Evolutionary conservation across 1,140 invertebrate genomes (phyloP), one percentile per base, ranked within the genome.

Genomic region (Lerema accius): DNA sequence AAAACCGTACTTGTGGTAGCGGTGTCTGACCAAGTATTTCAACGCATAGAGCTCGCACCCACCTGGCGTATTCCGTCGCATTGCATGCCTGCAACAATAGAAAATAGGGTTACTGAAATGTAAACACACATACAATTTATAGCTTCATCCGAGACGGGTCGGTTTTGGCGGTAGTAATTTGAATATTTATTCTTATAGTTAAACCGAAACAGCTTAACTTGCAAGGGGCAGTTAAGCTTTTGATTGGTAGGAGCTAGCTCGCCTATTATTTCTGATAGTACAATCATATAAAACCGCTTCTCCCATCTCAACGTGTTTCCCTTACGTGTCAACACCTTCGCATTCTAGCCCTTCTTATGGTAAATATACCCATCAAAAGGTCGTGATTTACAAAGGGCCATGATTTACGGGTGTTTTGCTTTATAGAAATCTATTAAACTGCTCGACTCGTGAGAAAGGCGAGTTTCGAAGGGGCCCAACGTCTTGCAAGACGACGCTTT

Each of bases 291-390:
- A 46, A 53, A 63, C 49, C 15, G 26, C 48, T 66, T 72, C 71
- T 79, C 71, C 69, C 71, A 66, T 78, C 71, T 76, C 68, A 85
- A 84, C 83, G 69, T 82, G 85, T 87, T 82, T 78, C 77, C 72
- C 81, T 81, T 75, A 78, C 68, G 56, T 84, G 81, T 89, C 87
- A 82, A 90, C 86, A 90, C 87, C 84, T 86, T 87, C 84, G 75
- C 79, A 80, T 71, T 89, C 86, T 89, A 90, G 80, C 84, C 84
- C 81, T 87, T 85, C 73, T 79, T 84, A 88, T 85, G 82, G 71
- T 87, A 89, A 84, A 82, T 73, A 82, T 75, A 56, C 49, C 64
- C 67, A 84, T 82, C 65, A 84, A 89, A 87, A 83, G 82, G 79
- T 86, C 76, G 76, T 72, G 45, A 45, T 58, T 61, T 58, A 87